A percentile compares a stretch with the other conserved stretches of the same genome.
These are phyloP conservation scores for Calyptommatus sinebrachiatus DNA, from an alignment of 2,113 vertebrate genomes.

Conservation along the genomic window DNA sequence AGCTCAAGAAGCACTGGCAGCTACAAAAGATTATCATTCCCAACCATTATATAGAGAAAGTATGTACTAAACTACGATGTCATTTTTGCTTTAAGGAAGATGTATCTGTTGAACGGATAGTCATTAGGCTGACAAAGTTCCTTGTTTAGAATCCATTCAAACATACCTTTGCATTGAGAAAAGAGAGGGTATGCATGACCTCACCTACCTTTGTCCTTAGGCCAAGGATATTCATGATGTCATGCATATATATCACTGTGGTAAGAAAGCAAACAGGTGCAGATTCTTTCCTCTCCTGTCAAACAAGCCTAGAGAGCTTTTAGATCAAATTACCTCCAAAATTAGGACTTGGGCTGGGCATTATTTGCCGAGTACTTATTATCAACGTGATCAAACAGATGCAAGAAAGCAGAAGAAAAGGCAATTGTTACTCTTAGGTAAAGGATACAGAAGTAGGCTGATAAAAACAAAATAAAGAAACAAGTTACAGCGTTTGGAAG, in stretches of 20 bases:
- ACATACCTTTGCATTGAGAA: slow-evolving; percentile 21
- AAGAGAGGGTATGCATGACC: background rate
- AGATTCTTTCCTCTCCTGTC: slow-evolving; percentile 12
- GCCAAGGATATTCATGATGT: slow-evolving; percentile 27
- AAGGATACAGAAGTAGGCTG: background rate
- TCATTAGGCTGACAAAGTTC: background rate
- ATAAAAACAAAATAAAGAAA: background rate
- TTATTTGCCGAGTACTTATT: slow-evolving; percentile 1
- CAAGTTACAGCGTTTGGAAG: background rate
- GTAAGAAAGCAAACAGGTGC: slow-evolving; percentile 24
- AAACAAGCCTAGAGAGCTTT: background rate
- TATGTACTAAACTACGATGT: background rate
- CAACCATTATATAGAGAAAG: background rate
- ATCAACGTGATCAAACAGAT: background rate
- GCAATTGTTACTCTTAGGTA: background rate
- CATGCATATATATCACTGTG: slow-evolving; percentile 18
- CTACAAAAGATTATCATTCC: background rate
- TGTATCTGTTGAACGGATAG: background rate
- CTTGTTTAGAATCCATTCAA: slow-evolving; percentile 19
- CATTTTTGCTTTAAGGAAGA: slow-evolving; percentile 24
- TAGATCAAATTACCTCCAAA: slow-evolving; percentile 6
- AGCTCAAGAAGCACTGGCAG: too few species aligned
- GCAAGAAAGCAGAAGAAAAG: background rate
- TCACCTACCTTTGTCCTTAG: slow-evolving; percentile 18
- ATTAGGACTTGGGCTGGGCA: background rate